phyloP scores from a whole-genome alignment of 2,888 invertebrate species.

The Strigamia crassipes region DNA sequence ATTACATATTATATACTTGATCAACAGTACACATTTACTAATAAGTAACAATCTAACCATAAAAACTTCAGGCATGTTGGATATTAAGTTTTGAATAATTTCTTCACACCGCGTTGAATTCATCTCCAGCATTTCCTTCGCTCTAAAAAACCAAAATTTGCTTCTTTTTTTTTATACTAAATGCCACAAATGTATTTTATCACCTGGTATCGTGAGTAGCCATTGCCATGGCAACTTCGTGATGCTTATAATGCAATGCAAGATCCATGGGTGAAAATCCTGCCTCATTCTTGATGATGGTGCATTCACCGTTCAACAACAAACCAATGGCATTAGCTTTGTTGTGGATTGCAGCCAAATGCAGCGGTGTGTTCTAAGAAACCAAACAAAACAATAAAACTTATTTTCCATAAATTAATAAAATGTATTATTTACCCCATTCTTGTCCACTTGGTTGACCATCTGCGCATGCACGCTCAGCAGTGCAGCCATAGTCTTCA shows the following conservation, averaged over 20 bases:
- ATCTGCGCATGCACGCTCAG: constrained; percentile 84
- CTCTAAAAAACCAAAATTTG: neutral
- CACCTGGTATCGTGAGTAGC: constrained; percentile 66
- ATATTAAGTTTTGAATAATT: constrained; percentile 45
- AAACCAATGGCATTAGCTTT: constrained; percentile 76
- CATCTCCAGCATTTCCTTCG: constrained; percentile 47
- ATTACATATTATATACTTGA: constrained; percentile 3
- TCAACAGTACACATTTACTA: too few species aligned
- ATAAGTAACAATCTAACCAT: neutral
- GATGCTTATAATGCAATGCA: constrained; percentile 83
- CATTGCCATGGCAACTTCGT: constrained; percentile 82
- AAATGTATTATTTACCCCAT: constrained; percentile 67
- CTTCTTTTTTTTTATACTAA: neutral
- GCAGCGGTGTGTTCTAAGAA: constrained; percentile 79
- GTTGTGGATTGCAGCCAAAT: constrained; percentile 82
- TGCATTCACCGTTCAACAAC: constrained; percentile 75
- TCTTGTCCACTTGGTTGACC: constrained; percentile 80
- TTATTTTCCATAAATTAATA: too few species aligned
- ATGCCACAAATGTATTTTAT: neutral
- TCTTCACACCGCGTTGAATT: constrained; percentile 29
- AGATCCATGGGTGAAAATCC: constrained; percentile 87
- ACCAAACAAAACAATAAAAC: constrained; percentile 42
- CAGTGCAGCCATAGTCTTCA: constrained; percentile 80
- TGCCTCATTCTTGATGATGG: constrained; percentile 72
- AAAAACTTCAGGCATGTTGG: constrained; percentile 48